Evolutionary conservation across 2,113 vertebrate species (phyloP), one percentile per base, ranked within the genome.

Genomic region (Piaya cayana): DNA sequence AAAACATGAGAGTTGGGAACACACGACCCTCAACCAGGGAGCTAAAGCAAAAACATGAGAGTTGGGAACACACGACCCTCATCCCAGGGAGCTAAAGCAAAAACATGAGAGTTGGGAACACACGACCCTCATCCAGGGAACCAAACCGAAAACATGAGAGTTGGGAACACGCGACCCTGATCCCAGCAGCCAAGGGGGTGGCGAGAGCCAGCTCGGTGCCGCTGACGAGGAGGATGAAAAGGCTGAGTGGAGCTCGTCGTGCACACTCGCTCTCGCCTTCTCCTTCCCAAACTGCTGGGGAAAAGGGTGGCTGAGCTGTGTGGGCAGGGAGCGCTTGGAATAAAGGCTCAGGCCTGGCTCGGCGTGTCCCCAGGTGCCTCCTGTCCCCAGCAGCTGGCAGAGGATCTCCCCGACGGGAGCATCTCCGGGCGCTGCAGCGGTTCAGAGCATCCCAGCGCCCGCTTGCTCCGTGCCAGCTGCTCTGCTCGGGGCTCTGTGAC

Each of bases 391-490:
- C 10, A 43, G 25, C 76, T 59, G 80, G 53, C 0, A 1, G 39
- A 52, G 70, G 53, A 27, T 27, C 32, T 7, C 4, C 25, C 1
- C 2, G 29, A 36, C 0, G 1, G 49, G 59, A n/a, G 53, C 10
- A 0, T 3, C n/a, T 36, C 42, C 3, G 1, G 29, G 1, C 0
- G 13, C 55, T 74, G 86, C 60, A 5, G 76, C 1, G 58, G 20
- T 2, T 13, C 47, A 16, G 55, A 49, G 72, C 8, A 56, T n/a
- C 37, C 56, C 5, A 1, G 47, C 49, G 9, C 6, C 15, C 15
- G 1, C 62, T 53, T 71, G n/a, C 17, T 84, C 71, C 79, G 45
- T 4, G 8, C 50, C 3, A 6, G 55, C 52, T 42, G 56, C 21
- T 67, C 60, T 22, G 68, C 58, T 56, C 10, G 1, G 30, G 43